Conservation (phyloP, 2,888 invertebrate species). For the Nomada hirtipes region DNA sequence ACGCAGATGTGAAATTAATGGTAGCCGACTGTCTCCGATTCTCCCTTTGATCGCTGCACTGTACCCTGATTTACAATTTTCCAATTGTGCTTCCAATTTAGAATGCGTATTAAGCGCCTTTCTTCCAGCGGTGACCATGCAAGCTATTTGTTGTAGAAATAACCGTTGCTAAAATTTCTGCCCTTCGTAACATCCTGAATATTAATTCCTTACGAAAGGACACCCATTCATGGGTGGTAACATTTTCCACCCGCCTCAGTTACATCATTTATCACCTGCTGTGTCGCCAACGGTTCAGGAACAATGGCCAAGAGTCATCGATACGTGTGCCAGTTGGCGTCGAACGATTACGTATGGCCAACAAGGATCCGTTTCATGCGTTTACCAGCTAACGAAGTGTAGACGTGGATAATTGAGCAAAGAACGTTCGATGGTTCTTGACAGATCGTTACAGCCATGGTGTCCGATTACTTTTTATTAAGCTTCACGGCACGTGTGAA, state of each 20-base stretch:
- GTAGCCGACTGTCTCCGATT: not conserved
- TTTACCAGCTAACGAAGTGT: constrained; percentile 64
- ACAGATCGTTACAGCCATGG: constrained; percentile 56
- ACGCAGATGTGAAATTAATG: constrained; percentile 38
- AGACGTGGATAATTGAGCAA: constrained; percentile 63
- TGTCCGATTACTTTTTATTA: constrained; percentile 73
- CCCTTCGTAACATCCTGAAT: not conserved
- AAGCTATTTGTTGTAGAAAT: no score
- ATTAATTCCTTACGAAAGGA: not conserved
- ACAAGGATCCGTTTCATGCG: constrained; percentile 28
- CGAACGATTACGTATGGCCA: constrained; percentile 49
- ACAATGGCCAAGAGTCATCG: constrained; percentile 27
- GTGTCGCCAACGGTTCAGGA: no score
- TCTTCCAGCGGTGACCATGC: no score
- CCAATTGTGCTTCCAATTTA: no score
- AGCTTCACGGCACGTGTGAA: constrained; percentile 72
- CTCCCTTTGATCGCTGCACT: not conserved
- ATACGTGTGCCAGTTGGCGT: constrained; percentile 57
- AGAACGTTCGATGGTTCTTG: constrained; percentile 30
- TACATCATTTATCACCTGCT: no score
- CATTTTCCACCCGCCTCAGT: no score
- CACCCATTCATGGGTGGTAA: no score
- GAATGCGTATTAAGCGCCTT: no score
- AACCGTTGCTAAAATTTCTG: no score
- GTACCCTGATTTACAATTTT: not conserved